Percentiles rank a stretch among this genome's conserved stretches.
Conservation (phyloP, 1,140 invertebrate species). For the Lanistes nyassanus region DNA sequence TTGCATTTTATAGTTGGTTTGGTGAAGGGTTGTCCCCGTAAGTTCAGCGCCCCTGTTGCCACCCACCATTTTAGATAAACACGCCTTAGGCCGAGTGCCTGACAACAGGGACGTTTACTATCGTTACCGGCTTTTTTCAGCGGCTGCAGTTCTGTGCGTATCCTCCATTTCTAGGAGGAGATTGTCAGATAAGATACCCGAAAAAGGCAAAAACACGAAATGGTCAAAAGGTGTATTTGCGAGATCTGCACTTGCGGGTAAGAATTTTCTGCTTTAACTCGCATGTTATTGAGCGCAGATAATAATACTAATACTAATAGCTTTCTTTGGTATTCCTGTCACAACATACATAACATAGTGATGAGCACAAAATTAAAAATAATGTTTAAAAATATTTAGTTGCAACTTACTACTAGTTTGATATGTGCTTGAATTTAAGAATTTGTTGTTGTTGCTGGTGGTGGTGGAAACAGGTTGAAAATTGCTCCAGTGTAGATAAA, state of each 20-base stretch:
- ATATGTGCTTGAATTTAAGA: too few relatives aligned
- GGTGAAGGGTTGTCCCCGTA: not conserved
- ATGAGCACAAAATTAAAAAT: too few relatives aligned
- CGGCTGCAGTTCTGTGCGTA: not conserved
- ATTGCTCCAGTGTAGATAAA: too few relatives aligned
- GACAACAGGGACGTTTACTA: slow-evolving; percentile 16
- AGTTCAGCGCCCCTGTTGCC: slow-evolving; percentile 26
- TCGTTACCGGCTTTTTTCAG: slow-evolving; percentile 1
- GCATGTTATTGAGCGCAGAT: not conserved
- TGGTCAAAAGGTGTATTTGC: slow-evolving; percentile 60
- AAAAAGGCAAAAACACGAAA: slow-evolving; percentile 3
- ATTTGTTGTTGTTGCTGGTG: too few relatives aligned
- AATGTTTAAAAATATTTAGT: too few relatives aligned
- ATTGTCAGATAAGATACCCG: not conserved
- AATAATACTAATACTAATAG: too few relatives aligned
- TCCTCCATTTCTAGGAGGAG: not conserved
- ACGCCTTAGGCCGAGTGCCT: slow-evolving; percentile 15
- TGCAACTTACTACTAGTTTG: too few relatives aligned
- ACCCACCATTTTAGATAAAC: slow-evolving; percentile 39
- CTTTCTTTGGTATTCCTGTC: too few relatives aligned
- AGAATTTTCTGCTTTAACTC: slow-evolving; percentile 33
- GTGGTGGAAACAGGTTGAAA: too few relatives aligned
- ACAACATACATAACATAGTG: too few relatives aligned
- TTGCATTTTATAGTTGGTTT: too few relatives aligned
- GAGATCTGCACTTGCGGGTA: slow-evolving; percentile 65